phyloP scores from a whole-genome alignment of 2,113 vertebrate genomes.

The Chiloscyllium plagiosum region DNA sequence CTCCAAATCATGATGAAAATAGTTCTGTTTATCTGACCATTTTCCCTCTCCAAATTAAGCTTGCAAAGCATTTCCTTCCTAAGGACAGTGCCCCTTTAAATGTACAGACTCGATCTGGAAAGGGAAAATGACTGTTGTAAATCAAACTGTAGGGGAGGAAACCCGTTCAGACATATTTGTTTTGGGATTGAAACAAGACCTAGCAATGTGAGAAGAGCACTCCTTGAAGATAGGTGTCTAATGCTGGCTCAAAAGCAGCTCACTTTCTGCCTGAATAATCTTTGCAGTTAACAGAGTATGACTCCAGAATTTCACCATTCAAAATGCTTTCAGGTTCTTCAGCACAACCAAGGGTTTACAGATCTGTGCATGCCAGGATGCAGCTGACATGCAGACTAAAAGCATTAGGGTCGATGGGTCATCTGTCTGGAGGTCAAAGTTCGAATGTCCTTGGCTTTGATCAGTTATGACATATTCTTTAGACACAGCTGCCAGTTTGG shows the following conservation, averaged over 20 bases:
- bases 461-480: slow-evolving; percentile 12
- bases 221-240: neutral
- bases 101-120: neutral
- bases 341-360: neutral
- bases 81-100: neutral
- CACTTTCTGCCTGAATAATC: neutral
- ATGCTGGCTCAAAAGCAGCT: neutral
- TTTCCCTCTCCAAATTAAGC: neutral
- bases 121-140: neutral
- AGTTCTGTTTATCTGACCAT: neutral
- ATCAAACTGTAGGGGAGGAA: neutral
- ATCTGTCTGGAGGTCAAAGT: slow-evolving; percentile 25
- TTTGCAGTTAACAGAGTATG: neutral
- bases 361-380: neutral
- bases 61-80: neutral
- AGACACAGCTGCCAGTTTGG: slow-evolving; percentile 4
- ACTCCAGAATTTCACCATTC: slow-evolving; percentile 13
- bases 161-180: neutral
- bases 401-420: slow-evolving; percentile 28
- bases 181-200: neutral
- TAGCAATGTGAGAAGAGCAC: neutral
- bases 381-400: slow-evolving; percentile 36
- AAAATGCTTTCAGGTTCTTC: slow-evolving; percentile 24
- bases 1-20: neutral
- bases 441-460: slow-evolving; percentile 24